Evolutionary conservation across 1,140 invertebrate genomes (phyloP).

Genomic region (Drosophila asahinai): DNA sequence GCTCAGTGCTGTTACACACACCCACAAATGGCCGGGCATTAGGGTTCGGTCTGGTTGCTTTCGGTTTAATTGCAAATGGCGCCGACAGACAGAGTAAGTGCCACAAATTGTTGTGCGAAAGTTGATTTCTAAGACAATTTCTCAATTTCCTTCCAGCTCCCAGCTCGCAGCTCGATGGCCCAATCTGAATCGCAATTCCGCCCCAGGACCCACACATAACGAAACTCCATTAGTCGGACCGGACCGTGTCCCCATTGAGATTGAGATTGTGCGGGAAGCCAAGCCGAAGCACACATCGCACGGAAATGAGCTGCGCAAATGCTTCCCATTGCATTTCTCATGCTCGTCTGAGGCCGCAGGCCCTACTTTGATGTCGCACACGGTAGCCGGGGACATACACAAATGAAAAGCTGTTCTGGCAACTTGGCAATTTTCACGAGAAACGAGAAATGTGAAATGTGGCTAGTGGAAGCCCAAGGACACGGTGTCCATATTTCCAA

Average conservation of each 20-base stretch:
- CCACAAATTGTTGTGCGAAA: constrained; percentile 20
- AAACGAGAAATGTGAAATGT: not conserved
- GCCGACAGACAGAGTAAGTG: not conserved
- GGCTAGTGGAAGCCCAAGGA: not conserved
- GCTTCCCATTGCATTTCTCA: constrained; percentile 41
- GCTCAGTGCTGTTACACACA: not conserved
- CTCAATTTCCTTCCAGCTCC: constrained; percentile 32
- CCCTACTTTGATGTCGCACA: constrained; percentile 26
- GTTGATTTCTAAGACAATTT: constrained; percentile 31
- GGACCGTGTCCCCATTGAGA: not conserved
- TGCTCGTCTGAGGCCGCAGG: constrained; percentile 21
- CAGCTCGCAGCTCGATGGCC: not conserved
- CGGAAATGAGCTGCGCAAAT: constrained; percentile 44
- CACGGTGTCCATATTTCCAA: not conserved
- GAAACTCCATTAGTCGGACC: constrained; percentile 19
- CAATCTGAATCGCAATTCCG: constrained; percentile 26
- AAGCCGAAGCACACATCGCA: constrained; percentile 6
- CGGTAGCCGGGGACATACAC: not conserved
- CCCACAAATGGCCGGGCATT: constrained; percentile 2
- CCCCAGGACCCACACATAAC: not conserved
- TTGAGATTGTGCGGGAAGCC: constrained; percentile 4
- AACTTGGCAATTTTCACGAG: constrained; percentile 2
- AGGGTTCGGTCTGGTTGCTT: not conserved
- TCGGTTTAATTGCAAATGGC: constrained; percentile 33
- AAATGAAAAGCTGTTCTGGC: not conserved